These are phyloP conservation scores for Gallinago nigripennis DNA, from an alignment of 2,797 vertebrate species.

Conservation along the genomic window DNA sequence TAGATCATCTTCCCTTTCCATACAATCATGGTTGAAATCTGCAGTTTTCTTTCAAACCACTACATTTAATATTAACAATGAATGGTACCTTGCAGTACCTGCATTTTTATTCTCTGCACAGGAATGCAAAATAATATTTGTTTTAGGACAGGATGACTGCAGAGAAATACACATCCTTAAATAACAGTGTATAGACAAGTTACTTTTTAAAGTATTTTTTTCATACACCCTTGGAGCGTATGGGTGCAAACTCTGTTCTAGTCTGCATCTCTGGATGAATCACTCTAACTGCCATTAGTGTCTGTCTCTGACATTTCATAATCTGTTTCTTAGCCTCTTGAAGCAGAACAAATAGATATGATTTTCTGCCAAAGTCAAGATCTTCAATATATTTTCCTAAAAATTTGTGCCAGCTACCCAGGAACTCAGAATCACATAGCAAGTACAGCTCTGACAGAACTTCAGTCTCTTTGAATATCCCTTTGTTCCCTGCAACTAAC, in stretches of 20 bases:
- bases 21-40: neutral
- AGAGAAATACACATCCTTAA: neutral
- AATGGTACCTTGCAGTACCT: fast-evolving
- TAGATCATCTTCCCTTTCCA: neutral
- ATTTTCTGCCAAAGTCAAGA: neutral
- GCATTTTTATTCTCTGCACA: neutral
- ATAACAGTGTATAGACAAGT: neutral
- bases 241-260: neutral
- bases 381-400: neutral
- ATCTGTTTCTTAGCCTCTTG: neutral
- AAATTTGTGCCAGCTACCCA: neutral
- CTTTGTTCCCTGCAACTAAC: neutral
- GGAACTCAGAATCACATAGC: neutral
- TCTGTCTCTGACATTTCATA: neutral
- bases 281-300: fast-evolving
- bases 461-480: neutral
- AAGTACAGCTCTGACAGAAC: neutral
- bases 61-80: neutral
- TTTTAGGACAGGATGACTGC: neutral
- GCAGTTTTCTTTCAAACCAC: neutral
- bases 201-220: neutral
- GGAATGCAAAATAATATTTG: neutral
- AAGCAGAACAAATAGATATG: neutral
- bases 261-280: neutral
- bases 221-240: fast-evolving